Evolutionary conservation across 2,113 vertebrate species (phyloP), one percentile per base, ranked within the genome.

Genomic region (Camelus dromedarius): DNA sequence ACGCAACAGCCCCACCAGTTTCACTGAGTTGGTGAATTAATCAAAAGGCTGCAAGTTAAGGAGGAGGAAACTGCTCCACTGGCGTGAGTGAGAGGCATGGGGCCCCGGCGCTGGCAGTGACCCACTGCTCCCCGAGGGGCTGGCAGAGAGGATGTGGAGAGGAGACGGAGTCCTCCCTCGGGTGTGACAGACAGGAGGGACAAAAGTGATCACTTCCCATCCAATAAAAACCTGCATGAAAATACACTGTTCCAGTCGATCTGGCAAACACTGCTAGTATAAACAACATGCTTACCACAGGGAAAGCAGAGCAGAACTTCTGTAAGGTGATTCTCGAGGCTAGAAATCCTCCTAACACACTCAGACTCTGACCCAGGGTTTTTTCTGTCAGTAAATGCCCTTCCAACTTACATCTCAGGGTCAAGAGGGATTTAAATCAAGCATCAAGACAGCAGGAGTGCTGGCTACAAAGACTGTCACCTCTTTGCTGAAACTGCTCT

Each of bases 81-180:
- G 97, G 93, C 56, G 95, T 35, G 92, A 52, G 75, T 69, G 95
- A 96, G 91, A 93, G 97, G 81, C 3, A 64, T 83, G 42, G 86
- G 91, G 95, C 75, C 97, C 84, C 32, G 95, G 98, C 66, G 86
- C 50, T 10, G 85, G 77, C 96, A 80, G 95, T 46, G 98, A 99
- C 99, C 99, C 98, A 98, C 99, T 98, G 98, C 99, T 98, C 99
- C 99, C 98, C 98, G 98, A 98, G 98, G 98, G 97, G 98, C 98
- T 98, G 98, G 98, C 95, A 98, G 99, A 98, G 98, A 99, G 97
- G 98, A 98, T 62, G 97, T 93, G 96, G 98, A 98, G 99, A 99
- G 97, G 98, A 99, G 97, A 99, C 97, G 91, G 98, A 98, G 97
- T 98, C 99, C 99, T 99, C 99, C 99, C 99, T 99, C 99, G 98